These are phyloP conservation scores for Eubucco bourcierii DNA, from an alignment of 2,113 vertebrate genomes.

Conservation along the genomic window DNA sequence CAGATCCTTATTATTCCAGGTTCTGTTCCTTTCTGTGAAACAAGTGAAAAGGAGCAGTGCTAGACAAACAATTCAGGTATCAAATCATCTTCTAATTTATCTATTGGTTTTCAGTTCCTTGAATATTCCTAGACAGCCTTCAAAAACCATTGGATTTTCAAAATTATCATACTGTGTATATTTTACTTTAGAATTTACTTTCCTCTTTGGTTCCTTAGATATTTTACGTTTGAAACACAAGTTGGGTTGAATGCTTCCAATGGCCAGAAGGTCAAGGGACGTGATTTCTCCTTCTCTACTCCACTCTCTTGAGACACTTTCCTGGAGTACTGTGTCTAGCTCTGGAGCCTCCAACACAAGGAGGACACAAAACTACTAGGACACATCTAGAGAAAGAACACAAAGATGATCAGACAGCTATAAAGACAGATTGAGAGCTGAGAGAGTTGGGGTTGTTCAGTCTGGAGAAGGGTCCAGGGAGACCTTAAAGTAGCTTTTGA, in stretches of 20 bases:
- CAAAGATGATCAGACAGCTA: too few species aligned
- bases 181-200: background rate
- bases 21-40: background rate
- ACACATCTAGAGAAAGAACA: too few species aligned
- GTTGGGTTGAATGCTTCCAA: background rate
- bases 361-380: too few species aligned
- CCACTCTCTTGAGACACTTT: too few species aligned
- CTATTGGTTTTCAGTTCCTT: background rate
- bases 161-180: background rate
- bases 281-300: too few species aligned
- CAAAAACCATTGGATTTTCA: background rate
- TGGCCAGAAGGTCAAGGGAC: too few species aligned
- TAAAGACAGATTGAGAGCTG: too few species aligned
- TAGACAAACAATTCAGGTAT: slow-evolving; percentile 30
- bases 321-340: too few species aligned
- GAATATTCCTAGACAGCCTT: background rate
- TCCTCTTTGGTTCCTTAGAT: background rate
- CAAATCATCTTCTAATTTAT: background rate
- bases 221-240: background rate
- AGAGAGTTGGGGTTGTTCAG: too few species aligned
- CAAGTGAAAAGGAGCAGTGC: background rate
- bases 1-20: slow-evolving; percentile 31
- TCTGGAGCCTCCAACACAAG: too few species aligned
- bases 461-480: too few species aligned
- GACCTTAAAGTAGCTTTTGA: too few species aligned